Base-by-base conservation (phyloP, 1,140 invertebrate species). In the Hylyphantes graminicola region DNA sequence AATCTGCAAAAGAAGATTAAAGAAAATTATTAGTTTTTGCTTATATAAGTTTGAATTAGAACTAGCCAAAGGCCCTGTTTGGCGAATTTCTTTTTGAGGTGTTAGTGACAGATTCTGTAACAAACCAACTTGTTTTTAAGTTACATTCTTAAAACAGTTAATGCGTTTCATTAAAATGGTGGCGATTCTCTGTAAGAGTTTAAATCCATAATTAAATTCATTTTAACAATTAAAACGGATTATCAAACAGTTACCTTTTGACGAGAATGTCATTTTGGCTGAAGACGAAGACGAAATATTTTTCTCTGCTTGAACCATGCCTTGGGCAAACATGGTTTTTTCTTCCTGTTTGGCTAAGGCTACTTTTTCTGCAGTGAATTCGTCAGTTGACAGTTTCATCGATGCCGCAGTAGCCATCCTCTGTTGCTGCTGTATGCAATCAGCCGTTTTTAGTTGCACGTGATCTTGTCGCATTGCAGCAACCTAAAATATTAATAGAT, bases 261-360 rank as follows among this genome's bases (percentile, higher is more conserved):
- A 93, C 8, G 93, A 94, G 87, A 95, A 94, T 6, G 93, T 95
- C 79, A 93, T 90, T 86, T 94, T 95, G 5, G 92, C 92, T 10
- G 92, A 92, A 11, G 92, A 92, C 12, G 92, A 91, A 10, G 94
- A 93, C 73, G 94, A 91, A 85, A 94, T 92, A 89, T 96, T 93
- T 72, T 89, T 89, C 89, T 96, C 93, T 87, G 96, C 93, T 88
- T 86, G 86, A 10, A 86, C 61, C 50, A 83, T 75, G 9, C 85
- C 86, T 75, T 87, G 78, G 0, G 94, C 95, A 77, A 95, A 92
- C 7, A 94, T 95, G 89, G 96, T 95, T 15, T 94, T 92, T 86
- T 95, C 94, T 88, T 97, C 94, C 85, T 95, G 94, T 65, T 95
- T 93, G 80, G 94, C 93, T 90, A 95, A 94, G 1, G 95, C 94